phyloP scores from a whole-genome alignment of 2,113 vertebrate species.

The Sisor rabdophorus region DNA sequence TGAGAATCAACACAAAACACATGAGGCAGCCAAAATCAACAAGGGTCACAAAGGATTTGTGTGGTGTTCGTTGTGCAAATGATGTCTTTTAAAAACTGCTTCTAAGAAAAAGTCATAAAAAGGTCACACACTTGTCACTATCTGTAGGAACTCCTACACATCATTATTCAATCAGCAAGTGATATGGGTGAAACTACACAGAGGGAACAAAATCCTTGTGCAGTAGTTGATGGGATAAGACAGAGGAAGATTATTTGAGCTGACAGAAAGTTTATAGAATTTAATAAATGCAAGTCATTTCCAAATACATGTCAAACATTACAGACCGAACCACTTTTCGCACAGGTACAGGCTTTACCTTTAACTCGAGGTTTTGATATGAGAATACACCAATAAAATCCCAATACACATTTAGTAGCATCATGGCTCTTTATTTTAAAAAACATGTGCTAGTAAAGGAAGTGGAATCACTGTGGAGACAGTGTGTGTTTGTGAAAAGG shows the following conservation, averaged over 20 bases:
- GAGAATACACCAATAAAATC: background rate
- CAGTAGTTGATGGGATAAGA: background rate
- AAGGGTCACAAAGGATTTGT: background rate
- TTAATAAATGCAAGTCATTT: background rate
- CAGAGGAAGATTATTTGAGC: background rate
- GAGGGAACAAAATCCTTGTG: background rate
- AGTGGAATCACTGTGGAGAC: constrained; percentile 2
- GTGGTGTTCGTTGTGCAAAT: background rate
- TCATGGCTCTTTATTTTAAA: constrained; percentile 4
- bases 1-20: background rate
- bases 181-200: background rate
- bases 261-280: background rate
- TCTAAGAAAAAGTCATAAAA: too few species aligned
- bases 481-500: background rate
- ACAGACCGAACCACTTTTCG: too few species aligned
- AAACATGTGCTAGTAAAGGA: background rate
- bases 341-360: background rate
- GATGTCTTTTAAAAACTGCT: too few species aligned
- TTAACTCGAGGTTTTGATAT: too few species aligned
- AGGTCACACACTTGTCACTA: too few species aligned
- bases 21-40: background rate
- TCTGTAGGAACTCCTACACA: too few species aligned
- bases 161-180: too few species aligned
- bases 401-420: background rate
- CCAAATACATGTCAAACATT: too few species aligned